Conservation (phyloP, 2,888 invertebrate genomes). For the Homarus gammarus region DNA sequence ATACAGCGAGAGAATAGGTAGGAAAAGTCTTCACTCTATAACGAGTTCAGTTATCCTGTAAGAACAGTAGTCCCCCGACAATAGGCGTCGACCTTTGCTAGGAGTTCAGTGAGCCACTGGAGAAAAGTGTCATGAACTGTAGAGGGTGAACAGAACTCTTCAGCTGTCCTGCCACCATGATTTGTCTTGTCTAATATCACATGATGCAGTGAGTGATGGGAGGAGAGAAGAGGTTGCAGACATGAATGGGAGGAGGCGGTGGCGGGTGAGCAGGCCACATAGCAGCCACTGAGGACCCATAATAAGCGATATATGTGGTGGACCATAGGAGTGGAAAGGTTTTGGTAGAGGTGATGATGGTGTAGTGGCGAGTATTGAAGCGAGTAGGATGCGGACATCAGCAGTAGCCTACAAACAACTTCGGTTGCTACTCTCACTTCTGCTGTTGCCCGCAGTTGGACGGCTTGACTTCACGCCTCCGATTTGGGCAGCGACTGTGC, state of each 20-base stretch:
- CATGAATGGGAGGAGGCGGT: conserved; percentile 1
- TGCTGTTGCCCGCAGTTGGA: conserved; percentile 70
- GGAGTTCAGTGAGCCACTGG: not conserved
- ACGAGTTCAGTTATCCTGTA: conserved; percentile 4
- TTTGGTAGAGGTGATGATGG: conserved; percentile 42
- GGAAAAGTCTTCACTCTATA: conserved; percentile 4
- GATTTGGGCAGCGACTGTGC: conserved; percentile 66
- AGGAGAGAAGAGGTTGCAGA: conserved; percentile 38
- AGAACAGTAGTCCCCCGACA: not conserved
- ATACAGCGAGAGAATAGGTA: not conserved
- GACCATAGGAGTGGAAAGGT: conserved; percentile 44
- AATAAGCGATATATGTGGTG: conserved; percentile 45
- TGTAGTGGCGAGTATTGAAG: conserved; percentile 68
- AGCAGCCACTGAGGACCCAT: conserved; percentile 39
- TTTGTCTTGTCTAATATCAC: conserved; percentile 61
- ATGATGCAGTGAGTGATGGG: conserved; percentile 61
- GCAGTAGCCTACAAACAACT: conserved; percentile 62
- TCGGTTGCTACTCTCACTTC: conserved; percentile 55
- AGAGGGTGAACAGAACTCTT: not conserved
- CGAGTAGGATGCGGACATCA: conserved; percentile 61
- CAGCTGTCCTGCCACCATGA: conserved; percentile 22
- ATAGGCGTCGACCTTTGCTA: conserved; percentile 4
- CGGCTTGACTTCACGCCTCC: conserved; percentile 73
- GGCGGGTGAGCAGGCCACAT: conserved; percentile 18
- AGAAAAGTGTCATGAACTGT: conserved; percentile 18